A percentile compares a stretch with the other conserved stretches of the same genome.
phyloP scores from a whole-genome alignment of 2,888 invertebrate species.

The Eupeodes latifasciatus region DNA sequence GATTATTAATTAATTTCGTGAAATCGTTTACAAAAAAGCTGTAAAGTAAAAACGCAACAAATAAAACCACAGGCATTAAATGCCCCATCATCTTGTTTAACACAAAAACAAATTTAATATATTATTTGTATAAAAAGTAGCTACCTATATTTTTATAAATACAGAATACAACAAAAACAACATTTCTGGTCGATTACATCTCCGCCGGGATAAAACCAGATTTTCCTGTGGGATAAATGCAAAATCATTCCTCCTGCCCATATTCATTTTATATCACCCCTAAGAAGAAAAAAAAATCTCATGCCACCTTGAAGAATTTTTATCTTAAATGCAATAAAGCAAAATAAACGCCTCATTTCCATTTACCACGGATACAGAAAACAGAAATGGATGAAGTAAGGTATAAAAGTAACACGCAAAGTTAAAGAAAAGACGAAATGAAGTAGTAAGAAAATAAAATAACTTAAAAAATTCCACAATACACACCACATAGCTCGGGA shows the following conservation, averaged over 20 bases:
- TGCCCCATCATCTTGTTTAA: slow-evolving; percentile 49
- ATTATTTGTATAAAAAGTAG: slow-evolving; percentile 15
- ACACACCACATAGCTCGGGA: slow-evolving; percentile 9
- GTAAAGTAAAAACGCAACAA: background rate
- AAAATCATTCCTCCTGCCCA: slow-evolving; percentile 77
- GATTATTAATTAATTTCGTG: background rate
- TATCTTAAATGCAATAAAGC: slow-evolving; percentile 80
- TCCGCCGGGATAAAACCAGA: slow-evolving; percentile 68
- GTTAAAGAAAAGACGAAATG: slow-evolving; percentile 34
- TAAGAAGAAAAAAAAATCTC: slow-evolving; percentile 54
- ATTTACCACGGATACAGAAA: slow-evolving; percentile 79
- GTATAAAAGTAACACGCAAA: slow-evolving; percentile 18
- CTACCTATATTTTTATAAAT: background rate
- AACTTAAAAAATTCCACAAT: slow-evolving; percentile 72
- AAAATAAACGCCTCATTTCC: slow-evolving; percentile 83
- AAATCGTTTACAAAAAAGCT: background rate
- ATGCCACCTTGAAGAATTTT: slow-evolving; percentile 74
- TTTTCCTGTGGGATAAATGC: slow-evolving; percentile 76
- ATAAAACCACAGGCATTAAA: slow-evolving; percentile 29
- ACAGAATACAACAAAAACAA: slow-evolving; percentile 16
- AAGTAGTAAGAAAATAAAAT: slow-evolving; percentile 46
- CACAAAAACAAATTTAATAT: slow-evolving; percentile 25
- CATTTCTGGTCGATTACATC: slow-evolving; percentile 82
- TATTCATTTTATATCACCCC: background rate
- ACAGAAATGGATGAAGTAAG: slow-evolving; percentile 30